Conservation (phyloP, 2,797 vertebrate genomes). For the Gila robusta region DNA sequence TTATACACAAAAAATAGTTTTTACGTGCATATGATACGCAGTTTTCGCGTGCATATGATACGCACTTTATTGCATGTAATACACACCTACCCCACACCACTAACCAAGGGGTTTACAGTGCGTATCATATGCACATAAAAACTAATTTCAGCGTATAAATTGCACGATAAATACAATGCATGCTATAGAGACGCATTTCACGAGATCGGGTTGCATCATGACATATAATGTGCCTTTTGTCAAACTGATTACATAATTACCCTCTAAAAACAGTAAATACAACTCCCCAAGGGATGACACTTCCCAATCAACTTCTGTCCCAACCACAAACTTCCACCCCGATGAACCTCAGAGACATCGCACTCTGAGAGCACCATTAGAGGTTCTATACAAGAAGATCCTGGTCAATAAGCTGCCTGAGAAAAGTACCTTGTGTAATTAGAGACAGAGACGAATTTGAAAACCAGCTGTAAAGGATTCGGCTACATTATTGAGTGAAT, state of each 20-base stretch:
- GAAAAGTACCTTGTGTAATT: neutral
- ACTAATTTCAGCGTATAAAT: no score
- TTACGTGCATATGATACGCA: no score
- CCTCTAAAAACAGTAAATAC: neutral
- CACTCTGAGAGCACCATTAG: slow-evolving; percentile 32
- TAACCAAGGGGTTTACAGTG: no score
- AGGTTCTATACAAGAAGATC: neutral
- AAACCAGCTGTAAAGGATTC: neutral
- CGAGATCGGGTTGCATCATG: no score
- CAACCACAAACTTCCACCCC: slow-evolving; percentile 8
- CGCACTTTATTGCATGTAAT: no score
- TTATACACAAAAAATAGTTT: no score
- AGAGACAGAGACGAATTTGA: neutral
- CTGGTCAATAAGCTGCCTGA: neutral
- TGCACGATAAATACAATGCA: no score
- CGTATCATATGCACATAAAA: no score
- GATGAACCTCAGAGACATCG: neutral
- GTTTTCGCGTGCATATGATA: no score
- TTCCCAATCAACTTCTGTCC: slow-evolving; percentile 4
- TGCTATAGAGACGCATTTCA: no score
- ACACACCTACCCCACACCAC: no score
- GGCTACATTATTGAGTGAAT: neutral
- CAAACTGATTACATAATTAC: neutral
- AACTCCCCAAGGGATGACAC: slow-evolving; percentile 4
- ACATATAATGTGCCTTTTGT: neutral